Evolutionary conservation across 2,888 invertebrate genomes (phyloP), one percentile per base, ranked within the genome.

Genomic region (Orgyia antiqua): DNA sequence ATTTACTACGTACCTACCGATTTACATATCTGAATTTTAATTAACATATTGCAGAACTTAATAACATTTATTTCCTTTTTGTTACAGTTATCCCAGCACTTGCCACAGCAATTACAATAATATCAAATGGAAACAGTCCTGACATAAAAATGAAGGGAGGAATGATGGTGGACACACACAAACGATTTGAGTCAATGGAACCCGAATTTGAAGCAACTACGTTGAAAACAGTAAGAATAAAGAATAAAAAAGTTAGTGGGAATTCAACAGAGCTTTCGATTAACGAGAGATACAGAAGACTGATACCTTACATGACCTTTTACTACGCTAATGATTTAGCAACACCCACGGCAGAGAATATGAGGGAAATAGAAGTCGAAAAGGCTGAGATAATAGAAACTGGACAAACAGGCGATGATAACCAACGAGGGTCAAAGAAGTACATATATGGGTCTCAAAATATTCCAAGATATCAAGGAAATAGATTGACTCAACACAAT

Each of bases 251-350:
- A 43, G 19, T 50, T 8, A 63, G 50, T 13, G 37, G 42, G 4
- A 75, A 77, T 46, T 49, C 65, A 3, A 69, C 78, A 10, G 71
- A 80, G 25, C 61, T 90, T 23, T 80, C 86, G 4, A 73, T 87
- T 24, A 89, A 89, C 31, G 92, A 94, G 72, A 88, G 94, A 29
- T 92, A 92, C 61, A 89, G 94, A 55, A 88, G 95, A 42, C 72
- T 95, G 27, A 91, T 95, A 58, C 95, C 94, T 1, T 94, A 94
- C 67, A 92, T 93, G 89, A 93, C 93, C 18, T 95, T 92, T 72
- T 94, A 94, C 68, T 82, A 91, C n/a, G 88, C 87, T 23, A 89
- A 91, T 36, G 88, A 91, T 57, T 72, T 89, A 42, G 60, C 58
- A 69, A 78, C 60, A 63, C 87, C 59, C 37, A 79, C 70, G 30